phyloP scores from a whole-genome alignment of 2,113 vertebrate genomes.

The Castor canadensis region DNA sequence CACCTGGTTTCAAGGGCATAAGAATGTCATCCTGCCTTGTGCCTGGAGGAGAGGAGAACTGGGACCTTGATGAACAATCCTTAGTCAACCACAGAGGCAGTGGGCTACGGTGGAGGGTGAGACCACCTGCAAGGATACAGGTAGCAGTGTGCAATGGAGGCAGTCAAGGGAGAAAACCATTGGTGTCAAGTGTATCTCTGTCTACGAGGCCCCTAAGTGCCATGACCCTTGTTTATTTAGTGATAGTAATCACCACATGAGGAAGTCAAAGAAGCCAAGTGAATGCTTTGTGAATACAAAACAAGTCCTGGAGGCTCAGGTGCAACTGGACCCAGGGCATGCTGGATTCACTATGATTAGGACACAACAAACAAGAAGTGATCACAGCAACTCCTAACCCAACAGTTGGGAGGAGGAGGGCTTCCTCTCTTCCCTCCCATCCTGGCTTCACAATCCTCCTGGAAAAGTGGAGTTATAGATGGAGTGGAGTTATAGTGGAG shows the following conservation, averaged over 20 bases:
- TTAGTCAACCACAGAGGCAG: neutral
- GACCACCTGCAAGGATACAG: neutral
- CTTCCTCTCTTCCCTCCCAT: neutral
- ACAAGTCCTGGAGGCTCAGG: neutral
- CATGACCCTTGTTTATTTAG: neutral
- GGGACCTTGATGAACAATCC: neutral
- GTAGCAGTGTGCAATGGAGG: neutral
- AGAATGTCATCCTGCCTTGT: too few relatives aligned
- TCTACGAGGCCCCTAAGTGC: neutral
- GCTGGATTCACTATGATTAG: neutral
- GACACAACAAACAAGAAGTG: neutral
- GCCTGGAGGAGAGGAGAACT: neutral
- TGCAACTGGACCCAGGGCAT: neutral
- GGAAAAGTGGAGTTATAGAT: too few relatives aligned
- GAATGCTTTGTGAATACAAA: neutral
- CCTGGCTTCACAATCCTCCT: accelerated
- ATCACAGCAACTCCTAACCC: neutral
- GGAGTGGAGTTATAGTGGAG: too few relatives aligned
- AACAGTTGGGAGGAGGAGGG: neutral
- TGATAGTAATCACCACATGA: neutral
- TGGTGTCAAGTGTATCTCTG: neutral
- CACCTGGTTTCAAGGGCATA: neutral
- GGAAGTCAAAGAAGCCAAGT: neutral
- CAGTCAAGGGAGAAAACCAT: neutral
- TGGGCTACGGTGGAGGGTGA: accelerated